These are phyloP conservation scores for Palythoa heliodiscus DNA, from an alignment of 92 coral and sea anemone genomes.

Conservation along the genomic window DNA sequence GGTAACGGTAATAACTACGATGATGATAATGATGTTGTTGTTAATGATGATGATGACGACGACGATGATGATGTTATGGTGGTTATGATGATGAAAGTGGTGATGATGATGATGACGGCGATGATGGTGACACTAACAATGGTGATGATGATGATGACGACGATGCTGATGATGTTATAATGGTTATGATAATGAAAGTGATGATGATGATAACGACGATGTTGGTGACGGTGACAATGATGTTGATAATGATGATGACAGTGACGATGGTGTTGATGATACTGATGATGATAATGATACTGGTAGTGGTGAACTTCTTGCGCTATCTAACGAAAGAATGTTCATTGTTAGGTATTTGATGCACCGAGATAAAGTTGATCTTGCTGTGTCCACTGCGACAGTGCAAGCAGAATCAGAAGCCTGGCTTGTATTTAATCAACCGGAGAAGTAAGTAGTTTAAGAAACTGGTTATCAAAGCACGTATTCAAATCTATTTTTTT, in stretches of 20 bases:
- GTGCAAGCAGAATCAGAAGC: conserved; percentile 92
- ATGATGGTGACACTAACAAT: not conserved
- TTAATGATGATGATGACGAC: not conserved
- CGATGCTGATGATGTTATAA: not conserved
- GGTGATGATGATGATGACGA: not conserved
- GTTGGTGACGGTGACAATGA: not conserved
- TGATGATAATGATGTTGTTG: not conserved
- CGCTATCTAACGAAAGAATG: not conserved
- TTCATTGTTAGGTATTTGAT: conserved; percentile 68
- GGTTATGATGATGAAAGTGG: not conserved
- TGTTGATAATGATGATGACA: not conserved
- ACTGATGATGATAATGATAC: not conserved
- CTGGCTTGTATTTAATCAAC: conserved; percentile 80
- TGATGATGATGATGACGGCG: not conserved
- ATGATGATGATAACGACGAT: not conserved
- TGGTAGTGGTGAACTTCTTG: not conserved
- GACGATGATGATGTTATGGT: not conserved
- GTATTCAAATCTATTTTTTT: not conserved
- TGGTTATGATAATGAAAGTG: not conserved
- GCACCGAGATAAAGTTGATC: conserved; percentile 85
- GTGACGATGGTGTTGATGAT: not conserved
- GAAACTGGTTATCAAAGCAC: not conserved
- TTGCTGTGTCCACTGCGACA: conserved; percentile 74
- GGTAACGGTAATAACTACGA: not conserved
- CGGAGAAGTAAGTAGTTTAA: conserved; percentile 46